Base-by-base conservation (phyloP, 2,888 invertebrate genomes). In the Seira sanloemensis region DNA sequence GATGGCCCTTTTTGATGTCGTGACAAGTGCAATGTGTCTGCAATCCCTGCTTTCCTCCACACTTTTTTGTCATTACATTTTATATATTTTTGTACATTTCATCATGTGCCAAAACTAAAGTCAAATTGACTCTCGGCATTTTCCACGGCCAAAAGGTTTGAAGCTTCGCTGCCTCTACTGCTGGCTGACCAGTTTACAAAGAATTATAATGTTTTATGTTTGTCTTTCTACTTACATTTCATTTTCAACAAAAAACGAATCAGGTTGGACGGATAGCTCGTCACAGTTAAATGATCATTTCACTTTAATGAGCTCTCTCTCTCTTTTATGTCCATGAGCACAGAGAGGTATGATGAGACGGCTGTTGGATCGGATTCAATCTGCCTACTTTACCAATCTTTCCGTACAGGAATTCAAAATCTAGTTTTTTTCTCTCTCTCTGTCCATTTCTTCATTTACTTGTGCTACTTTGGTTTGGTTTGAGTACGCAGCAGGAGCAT, bases 261-360 rank as follows among this genome's bases (percentile, higher is more conserved):
- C 37, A 37, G 12, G 37, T 37, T 37, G 37, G 37, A 37, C 37
- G 37, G 37, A 37, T 37, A 37, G 37, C 37, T 37, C 37, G 37
- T 37, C 37, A 37, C 37, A 37, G 37, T 37, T 37, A 37, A 23
- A 62, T 62, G 75, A 75, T 75, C 75, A 75, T 75, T 75, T 66
- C 75, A 75, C 75, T 66, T 75, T 75, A 75, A 75, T 75, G 75
- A 75, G 75, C 75, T 66, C 74, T 62, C 58, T n/a, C 74, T 74
- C 66, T 37, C 37, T 37, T 37, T 37, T 37, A 37, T 37, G 37
- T 37, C 37, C 37, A 37, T 37, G 37, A 7, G 37, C 12, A n/a
- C n/a, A n/a, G n/a, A 7, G 37, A 37, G 37, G 37, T 37, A 37
- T 37, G 37, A 37, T 4, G 12, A 37, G 12, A 37, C 37, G 37